A percentile compares a stretch with the other conserved stretches of the same genome.
phyloP scores from a whole-genome alignment of 2,113 vertebrate genomes.

The Carassius gibelio region DNA sequence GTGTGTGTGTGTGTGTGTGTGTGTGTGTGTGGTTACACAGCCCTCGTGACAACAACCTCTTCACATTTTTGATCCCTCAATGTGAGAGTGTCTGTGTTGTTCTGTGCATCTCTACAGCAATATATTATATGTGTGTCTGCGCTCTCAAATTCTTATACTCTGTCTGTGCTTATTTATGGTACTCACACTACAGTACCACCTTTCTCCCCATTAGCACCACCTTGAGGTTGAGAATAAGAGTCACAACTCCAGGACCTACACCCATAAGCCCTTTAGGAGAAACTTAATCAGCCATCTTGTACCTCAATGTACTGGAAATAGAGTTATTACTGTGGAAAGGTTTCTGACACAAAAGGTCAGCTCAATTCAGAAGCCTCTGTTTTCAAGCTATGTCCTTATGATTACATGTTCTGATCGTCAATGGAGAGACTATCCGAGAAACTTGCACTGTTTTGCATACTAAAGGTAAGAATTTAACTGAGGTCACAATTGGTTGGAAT shows the following conservation, averaged over 20 bases:
- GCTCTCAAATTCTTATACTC: neutral
- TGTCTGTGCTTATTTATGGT: slow-evolving; percentile 10
- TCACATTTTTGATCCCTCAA: slow-evolving; percentile 31
- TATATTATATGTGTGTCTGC: neutral
- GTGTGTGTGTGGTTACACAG: slow-evolving; percentile 19
- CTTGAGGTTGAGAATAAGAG: slow-evolving; percentile 37
- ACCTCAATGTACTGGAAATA: slow-evolving; percentile 55
- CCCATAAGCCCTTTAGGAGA: slow-evolving; percentile 40
- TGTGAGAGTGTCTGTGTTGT: slow-evolving; percentile 28
- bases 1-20: neutral
- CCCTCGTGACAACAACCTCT: slow-evolving; percentile 21
- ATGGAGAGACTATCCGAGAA: slow-evolving; percentile 60
- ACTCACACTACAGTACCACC: slow-evolving; percentile 8
- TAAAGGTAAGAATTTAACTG: slow-evolving; percentile 30
- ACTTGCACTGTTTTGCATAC: slow-evolving; percentile 18
- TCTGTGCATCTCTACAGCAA: slow-evolving; percentile 1
- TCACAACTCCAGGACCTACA: neutral
- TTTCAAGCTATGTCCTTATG: slow-evolving; percentile 57
- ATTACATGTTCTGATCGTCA: slow-evolving; percentile 71
- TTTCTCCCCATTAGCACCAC: slow-evolving; percentile 30
- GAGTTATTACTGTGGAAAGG: slow-evolving; percentile 65
- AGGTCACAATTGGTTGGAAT: neutral
- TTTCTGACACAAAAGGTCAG: slow-evolving; percentile 63
- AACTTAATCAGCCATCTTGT: slow-evolving; percentile 52
- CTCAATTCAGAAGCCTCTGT: slow-evolving; percentile 67